phyloP scores from a whole-genome alignment of 2,888 invertebrate genomes.

The Perizoma affinitatum region DNA sequence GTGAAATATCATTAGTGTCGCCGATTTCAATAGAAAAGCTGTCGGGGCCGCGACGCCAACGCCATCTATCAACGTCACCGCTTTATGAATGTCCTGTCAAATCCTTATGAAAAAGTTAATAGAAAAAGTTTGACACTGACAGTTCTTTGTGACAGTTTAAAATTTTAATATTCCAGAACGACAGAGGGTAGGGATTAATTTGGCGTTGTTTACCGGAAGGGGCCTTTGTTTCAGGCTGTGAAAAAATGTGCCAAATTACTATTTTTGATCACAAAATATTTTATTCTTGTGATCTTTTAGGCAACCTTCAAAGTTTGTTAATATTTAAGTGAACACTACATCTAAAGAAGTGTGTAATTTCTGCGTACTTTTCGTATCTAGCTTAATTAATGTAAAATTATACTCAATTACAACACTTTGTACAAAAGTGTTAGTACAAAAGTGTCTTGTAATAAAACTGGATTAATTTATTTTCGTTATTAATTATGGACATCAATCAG shows the following conservation, averaged over 20 bases:
- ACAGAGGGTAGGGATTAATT: constrained; percentile 47
- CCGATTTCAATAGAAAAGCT: constrained; percentile 37
- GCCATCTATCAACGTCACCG: constrained; percentile 72
- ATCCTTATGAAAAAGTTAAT: constrained; percentile 79
- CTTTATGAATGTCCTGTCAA: constrained; percentile 79
- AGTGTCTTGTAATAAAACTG: too few relatives aligned
- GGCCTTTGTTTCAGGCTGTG: constrained; percentile 33
- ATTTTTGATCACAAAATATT: too few relatives aligned
- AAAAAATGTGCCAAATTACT: constrained; percentile 1
- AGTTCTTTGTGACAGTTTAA: constrained; percentile 68
- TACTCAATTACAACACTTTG: too few relatives aligned
- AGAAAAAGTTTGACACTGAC: constrained; percentile 79
- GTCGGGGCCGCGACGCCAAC: constrained; percentile 38
- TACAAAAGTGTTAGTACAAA: too few relatives aligned
- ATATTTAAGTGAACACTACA: too few relatives aligned
- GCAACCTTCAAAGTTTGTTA: too few relatives aligned
- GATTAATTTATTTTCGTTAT: too few relatives aligned
- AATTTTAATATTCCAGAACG: constrained; percentile 69
- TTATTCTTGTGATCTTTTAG: too few relatives aligned
- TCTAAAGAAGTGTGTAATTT: too few relatives aligned
- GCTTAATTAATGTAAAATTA: too few relatives aligned
- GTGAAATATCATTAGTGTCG: constrained; percentile 39
- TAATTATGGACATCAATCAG: constrained; percentile 47
- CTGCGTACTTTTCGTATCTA: too few relatives aligned
- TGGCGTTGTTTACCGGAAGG: constrained; percentile 33